Evolutionary conservation across 2,113 vertebrate genomes (phyloP).

Genomic region (Gavia stellata): DNA sequence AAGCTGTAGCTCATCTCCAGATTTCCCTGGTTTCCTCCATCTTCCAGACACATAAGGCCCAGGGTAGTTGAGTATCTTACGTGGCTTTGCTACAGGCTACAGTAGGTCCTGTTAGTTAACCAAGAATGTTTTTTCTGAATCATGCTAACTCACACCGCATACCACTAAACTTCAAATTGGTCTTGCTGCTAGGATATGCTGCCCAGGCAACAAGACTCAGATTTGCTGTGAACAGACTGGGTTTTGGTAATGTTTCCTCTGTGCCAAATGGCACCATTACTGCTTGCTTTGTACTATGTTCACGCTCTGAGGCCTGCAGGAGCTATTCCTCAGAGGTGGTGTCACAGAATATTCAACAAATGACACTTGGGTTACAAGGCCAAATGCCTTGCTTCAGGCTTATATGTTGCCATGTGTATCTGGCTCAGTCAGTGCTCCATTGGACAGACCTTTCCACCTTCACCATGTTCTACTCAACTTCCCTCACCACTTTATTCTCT

Average conservation of each 20-base stretch:
- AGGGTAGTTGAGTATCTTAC: background rate
- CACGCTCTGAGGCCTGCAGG: background rate
- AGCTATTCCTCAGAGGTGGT: background rate
- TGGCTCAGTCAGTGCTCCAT: background rate
- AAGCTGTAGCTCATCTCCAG: background rate
- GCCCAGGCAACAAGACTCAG: background rate
- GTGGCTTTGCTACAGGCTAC: background rate
- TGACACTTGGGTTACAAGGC: background rate
- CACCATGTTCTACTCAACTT: background rate
- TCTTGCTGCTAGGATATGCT: background rate
- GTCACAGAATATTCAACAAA: background rate
- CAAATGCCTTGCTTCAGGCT: background rate
- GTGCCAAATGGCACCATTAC: background rate
- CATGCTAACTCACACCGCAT: background rate
- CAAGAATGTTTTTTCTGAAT: background rate
- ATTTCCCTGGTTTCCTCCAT: background rate
- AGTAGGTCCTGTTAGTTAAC: background rate
- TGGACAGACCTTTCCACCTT: background rate
- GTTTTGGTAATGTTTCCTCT: background rate
- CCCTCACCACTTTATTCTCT: background rate
- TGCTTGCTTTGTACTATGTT: background rate
- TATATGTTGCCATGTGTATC: background rate
- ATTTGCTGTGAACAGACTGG: background rate
- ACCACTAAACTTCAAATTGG: background rate
- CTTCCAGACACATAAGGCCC: background rate